phyloP scores from a whole-genome alignment of 2,797 vertebrate species.

The Rhyacichthys aspro region DNA sequence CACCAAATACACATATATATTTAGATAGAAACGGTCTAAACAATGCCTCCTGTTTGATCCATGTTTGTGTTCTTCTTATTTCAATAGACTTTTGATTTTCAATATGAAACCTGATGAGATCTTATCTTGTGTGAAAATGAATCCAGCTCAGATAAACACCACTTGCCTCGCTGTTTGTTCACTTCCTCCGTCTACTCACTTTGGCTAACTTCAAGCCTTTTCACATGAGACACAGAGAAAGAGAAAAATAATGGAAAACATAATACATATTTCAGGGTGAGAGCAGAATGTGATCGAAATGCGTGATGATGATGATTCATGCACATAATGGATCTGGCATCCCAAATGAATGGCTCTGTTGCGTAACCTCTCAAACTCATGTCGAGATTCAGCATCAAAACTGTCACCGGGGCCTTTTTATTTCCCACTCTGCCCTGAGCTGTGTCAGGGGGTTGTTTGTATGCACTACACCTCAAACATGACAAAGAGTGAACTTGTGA shows the following conservation, averaged over 20 bases:
- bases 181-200: constrained; percentile 19
- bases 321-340: constrained; percentile 62
- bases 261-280: constrained; percentile 61
- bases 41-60: constrained; percentile 9
- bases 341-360: constrained; percentile 52
- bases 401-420: constrained; percentile 53
- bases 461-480: constrained; percentile 24
- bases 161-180: constrained; percentile 16
- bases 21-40: constrained; percentile 7
- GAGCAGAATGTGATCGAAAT: constrained; percentile 54
- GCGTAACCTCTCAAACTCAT: constrained; percentile 46
- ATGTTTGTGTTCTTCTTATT: neutral
- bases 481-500: constrained; percentile 10
- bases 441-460: constrained; percentile 32
- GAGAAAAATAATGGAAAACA: constrained; percentile 40
- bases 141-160: constrained; percentile 10
- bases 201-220: constrained; percentile 32
- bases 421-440: constrained; percentile 46
- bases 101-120: neutral
- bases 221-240: constrained; percentile 4
- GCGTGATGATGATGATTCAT: constrained; percentile 59
- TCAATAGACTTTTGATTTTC: constrained; percentile 6
- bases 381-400: constrained; percentile 44
- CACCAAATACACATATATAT: constrained; percentile 25
- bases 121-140: constrained; percentile 21